Evolutionary conservation across 2,888 invertebrate genomes (phyloP).

Genomic region (Eumerus sabulonum): DNA sequence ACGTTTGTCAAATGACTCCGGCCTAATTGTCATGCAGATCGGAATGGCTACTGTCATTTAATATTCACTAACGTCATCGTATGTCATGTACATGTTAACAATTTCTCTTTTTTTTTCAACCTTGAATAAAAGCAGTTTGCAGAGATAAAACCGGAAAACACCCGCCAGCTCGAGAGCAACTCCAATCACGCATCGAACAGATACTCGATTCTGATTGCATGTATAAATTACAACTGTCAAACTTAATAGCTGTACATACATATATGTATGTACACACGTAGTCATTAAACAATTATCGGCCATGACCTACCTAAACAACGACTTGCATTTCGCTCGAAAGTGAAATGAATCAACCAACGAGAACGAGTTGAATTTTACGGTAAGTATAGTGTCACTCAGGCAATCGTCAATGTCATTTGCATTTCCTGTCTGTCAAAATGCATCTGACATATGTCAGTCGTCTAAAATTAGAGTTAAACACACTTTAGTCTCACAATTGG

Average conservation of each 20-base stretch:
- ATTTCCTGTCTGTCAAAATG: constrained; percentile 52
- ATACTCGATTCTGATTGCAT: constrained; percentile 40
- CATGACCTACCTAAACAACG: constrained; percentile 66
- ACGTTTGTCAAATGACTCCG: no score
- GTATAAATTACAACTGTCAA: constrained; percentile 37
- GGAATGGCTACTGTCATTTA: no score
- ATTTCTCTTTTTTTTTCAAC: no score
- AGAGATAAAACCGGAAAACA: no score
- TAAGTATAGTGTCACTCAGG: constrained; percentile 20
- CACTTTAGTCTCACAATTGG: no score
- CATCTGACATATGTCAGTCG: constrained; percentile 31
- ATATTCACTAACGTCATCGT: no score
- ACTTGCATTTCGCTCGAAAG: constrained; percentile 41
- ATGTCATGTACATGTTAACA: no score
- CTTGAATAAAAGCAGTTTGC: no score
- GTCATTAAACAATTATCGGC: constrained; percentile 56
- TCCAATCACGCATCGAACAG: not conserved
- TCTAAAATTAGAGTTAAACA: not conserved
- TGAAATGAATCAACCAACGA: no score
- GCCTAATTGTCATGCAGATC: no score
- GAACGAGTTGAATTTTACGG: constrained; percentile 6
- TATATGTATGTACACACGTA: constrained; percentile 24
- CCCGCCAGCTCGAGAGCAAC: no score
- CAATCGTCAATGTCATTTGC: constrained; percentile 45
- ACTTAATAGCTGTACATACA: constrained; percentile 37